Percentiles rank a stretch among this genome's conserved stretches.
These are phyloP conservation scores for Lasaia peninsularis DNA, from an alignment of 1,140 invertebrate species.

Conservation along the genomic window DNA sequence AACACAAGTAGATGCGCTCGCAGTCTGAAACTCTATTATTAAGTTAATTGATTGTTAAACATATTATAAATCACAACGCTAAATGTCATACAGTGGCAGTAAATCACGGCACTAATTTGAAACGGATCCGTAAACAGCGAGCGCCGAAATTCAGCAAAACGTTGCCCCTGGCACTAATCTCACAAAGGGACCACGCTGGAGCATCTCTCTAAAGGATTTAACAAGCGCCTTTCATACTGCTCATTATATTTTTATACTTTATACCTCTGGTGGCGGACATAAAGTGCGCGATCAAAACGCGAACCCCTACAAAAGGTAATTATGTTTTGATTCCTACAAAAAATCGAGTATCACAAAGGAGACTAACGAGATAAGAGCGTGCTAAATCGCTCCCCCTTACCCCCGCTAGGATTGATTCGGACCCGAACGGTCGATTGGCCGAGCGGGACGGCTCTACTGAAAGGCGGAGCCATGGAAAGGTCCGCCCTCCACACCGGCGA, in stretches of 20 bases:
- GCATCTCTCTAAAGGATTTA: slow-evolving; percentile 71
- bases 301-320: slow-evolving; percentile 76
- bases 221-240: slow-evolving; percentile 70
- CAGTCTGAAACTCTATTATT: slow-evolving; percentile 13
- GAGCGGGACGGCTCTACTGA: slow-evolving; percentile 48
- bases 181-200: slow-evolving; percentile 55
- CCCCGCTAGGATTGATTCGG: slow-evolving; percentile 69
- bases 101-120: slow-evolving; percentile 70
- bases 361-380: slow-evolving; percentile 76
- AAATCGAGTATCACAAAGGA: slow-evolving; percentile 76
- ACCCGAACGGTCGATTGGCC: slow-evolving; percentile 62
- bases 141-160: slow-evolving; percentile 43
- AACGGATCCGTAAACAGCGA: slow-evolving; percentile 57
- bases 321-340: slow-evolving; percentile 77
- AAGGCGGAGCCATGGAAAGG: slow-evolving; percentile 31
- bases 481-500: slow-evolving; percentile 42
- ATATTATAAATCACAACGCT: slow-evolving; percentile 46
- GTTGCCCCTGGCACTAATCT: slow-evolving; percentile 55
- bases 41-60: slow-evolving; percentile 31
- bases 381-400: slow-evolving; percentile 69
- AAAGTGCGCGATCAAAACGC: slow-evolving; percentile 74
- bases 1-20: neutral
- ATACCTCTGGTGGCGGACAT: slow-evolving; percentile 64
- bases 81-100: slow-evolving; percentile 47
- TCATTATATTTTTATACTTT: slow-evolving; percentile 77